phyloP scores from a whole-genome alignment of 2,888 invertebrate species.

The Entomobrya multifasciata region DNA sequence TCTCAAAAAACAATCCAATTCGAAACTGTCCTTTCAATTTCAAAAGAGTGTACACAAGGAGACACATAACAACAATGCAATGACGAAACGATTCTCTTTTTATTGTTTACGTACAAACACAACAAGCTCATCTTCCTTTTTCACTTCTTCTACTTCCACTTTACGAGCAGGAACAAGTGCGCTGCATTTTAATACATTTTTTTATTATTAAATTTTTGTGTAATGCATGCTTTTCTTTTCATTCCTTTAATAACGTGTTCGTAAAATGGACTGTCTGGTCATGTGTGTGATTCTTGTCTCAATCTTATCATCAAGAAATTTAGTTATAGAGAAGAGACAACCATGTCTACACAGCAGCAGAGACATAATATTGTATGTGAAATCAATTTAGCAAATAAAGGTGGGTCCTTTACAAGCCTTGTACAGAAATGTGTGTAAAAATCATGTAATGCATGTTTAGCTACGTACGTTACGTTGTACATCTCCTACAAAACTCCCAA shows the following conservation, averaged over 20 bases:
- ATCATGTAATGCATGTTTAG: conserved; percentile 22
- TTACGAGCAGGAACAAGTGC: conserved; percentile 17
- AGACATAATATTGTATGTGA: conserved; percentile 55
- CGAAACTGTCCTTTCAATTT: conserved; percentile 28
- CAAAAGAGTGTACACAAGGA: background rate
- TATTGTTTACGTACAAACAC: conserved; percentile 63
- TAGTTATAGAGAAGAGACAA: conserved; percentile 15
- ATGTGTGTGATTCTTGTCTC: conserved; percentile 46
- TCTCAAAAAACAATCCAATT: conserved; percentile 25
- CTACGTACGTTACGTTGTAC: background rate
- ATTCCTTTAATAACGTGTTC: conserved; percentile 2
- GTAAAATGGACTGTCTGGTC: conserved; percentile 35
- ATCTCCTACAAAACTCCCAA: background rate
- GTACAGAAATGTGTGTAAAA: conserved; percentile 26
- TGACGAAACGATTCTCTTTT: conserved; percentile 45
- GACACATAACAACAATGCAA: conserved; percentile 1
- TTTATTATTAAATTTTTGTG: conserved; percentile 9
- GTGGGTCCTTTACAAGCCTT: conserved; percentile 51
- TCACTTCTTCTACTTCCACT: background rate
- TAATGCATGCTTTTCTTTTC: conserved; percentile 36
- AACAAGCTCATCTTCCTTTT: conserved; percentile 25
- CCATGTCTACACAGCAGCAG: background rate
- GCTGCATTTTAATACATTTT: background rate
- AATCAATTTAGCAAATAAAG: conserved; percentile 73
- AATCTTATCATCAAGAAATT: conserved; percentile 64